Conservation (phyloP, 2,888 invertebrate species). For the Oasisia sp. region DNA sequence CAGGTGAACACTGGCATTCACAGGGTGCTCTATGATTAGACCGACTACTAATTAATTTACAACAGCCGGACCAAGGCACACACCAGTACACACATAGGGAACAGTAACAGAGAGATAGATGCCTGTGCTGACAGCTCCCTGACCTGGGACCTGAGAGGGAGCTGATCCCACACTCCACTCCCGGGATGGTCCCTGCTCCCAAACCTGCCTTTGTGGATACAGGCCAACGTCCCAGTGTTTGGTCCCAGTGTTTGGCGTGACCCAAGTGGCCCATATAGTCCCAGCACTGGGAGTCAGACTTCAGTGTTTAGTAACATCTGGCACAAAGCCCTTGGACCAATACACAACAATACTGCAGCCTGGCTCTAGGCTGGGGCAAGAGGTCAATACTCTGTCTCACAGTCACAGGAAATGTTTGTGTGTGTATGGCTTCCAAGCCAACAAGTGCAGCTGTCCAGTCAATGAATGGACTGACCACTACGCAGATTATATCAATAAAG, state of each 20-base stretch:
- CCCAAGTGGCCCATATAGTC: neutral
- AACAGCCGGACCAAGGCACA: neutral
- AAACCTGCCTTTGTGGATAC: neutral
- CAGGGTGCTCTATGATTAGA: neutral
- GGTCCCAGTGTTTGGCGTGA: neutral
- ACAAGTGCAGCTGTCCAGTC: slow-evolving; percentile 13
- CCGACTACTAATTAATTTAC: neutral
- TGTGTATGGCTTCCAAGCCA: neutral
- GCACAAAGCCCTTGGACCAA: neutral
- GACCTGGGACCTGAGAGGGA: neutral
- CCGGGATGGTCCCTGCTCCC: neutral
- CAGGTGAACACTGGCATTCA: slow-evolving; percentile 1
- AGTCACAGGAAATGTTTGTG: neutral
- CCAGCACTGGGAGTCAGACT: neutral
- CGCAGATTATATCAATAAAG: too few relatives aligned
- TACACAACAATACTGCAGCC: neutral
- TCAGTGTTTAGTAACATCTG: neutral
- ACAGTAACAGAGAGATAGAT: neutral
- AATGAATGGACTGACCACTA: neutral
- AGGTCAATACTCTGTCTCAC: neutral
- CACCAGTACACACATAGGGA: neutral
- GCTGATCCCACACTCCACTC: neutral
- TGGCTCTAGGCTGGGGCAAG: neutral
- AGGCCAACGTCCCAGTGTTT: neutral
- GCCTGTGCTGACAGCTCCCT: neutral